A percentile compares a stretch with the other conserved stretches of the same genome.
These are phyloP conservation scores for Ernsta delagoae DNA, from an alignment of 2,888 invertebrate genomes.

Conservation along the genomic window DNA sequence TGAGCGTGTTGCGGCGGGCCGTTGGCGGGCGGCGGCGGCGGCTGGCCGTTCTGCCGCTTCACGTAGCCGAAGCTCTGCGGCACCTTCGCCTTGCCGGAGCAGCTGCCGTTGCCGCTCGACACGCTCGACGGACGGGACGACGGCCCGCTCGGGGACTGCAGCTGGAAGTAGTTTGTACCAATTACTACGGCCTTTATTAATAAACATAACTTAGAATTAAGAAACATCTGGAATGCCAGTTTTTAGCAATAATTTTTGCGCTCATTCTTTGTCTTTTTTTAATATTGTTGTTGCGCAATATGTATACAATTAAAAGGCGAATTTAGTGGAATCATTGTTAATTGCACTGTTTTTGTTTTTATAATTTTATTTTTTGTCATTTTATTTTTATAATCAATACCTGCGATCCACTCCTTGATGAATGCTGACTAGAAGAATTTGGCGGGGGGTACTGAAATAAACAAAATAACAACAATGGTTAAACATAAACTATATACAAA, in stretches of 20 bases:
- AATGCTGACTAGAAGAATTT: slow-evolving; percentile 70
- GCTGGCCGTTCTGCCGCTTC: slow-evolving; percentile 88
- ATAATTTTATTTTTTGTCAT: too few relatives aligned
- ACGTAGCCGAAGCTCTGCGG: slow-evolving; percentile 95
- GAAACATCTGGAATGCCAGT: too few relatives aligned
- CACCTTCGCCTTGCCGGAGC: slow-evolving; percentile 88
- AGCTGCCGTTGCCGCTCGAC: slow-evolving; percentile 81
- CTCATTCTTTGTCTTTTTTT: too few relatives aligned
- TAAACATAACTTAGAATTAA: too few relatives aligned
- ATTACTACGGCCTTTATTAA: too few relatives aligned
- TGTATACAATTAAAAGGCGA: too few relatives aligned
- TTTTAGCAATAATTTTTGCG: too few relatives aligned
- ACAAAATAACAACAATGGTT: slow-evolving; percentile 19
- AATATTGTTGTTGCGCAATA: too few relatives aligned
- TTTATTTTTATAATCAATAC: slow-evolving; percentile 46
- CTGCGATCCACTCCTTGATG: slow-evolving; percentile 71
- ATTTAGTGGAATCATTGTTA: too few relatives aligned
- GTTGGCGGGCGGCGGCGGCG: slow-evolving; percentile 73
- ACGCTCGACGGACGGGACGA: slow-evolving; percentile 76
- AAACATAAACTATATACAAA: too few relatives aligned
- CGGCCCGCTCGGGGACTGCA: slow-evolving; percentile 82
- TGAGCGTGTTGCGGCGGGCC: slow-evolving; percentile 71
- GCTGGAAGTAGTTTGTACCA: slow-evolving; percentile 55
- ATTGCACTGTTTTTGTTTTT: too few relatives aligned
- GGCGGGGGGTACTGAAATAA: slow-evolving; percentile 67